Evolutionary conservation across 2,797 vertebrate genomes (phyloP), one percentile per base, ranked within the genome.

Genomic region (Avahi laniger): DNA sequence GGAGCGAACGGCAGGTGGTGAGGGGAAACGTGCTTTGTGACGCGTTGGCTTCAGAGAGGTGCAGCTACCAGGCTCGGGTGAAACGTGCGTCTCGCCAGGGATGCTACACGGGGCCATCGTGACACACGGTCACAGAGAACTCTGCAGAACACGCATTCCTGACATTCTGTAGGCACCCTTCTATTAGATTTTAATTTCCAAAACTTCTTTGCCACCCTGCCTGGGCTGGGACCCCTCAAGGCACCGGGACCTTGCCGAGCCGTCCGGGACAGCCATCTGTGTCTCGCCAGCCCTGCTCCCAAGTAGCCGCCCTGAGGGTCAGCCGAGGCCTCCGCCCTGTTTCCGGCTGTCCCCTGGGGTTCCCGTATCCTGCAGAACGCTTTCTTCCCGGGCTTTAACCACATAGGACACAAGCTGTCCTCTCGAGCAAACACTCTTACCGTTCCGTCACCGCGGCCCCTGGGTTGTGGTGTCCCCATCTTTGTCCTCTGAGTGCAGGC

Each of bases 1-100:
- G 1, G 35, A 2, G 59, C 26, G 30, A 5, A 0, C 6, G 0
- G 22, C 24, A 50, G 54, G 46, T 26, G 7, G 54, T 1, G 11
- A 17, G 52, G 65, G n/a, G 2, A 8, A 5, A 8, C 4, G 1
- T 5, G 28, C n/a, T 22, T 14, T 3, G 9, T 5, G 26, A 20
- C 7, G 38, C 7, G 30, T 30, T 20, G 35, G 35, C 4, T 4
- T 22, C 0, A 13, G 33, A 28, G 14, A 10, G 46, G 14, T 24
- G 5, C 30, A 20, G 15, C 28, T 20, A 18, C 18, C 9, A 5
- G 43, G 72, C 41, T 1, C 72, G 11, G 17, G 28, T 11, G 43
- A 33, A 30, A 61, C 28, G 12, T 2, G 5, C 59, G 5, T 61
- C 59, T 61, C 28, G 0, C 59, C 28, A 13, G 12, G 59, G 59